These are phyloP conservation scores for Leucoraja ocellata DNA, from an alignment of 2,797 vertebrate species.

Conservation along the genomic window DNA sequence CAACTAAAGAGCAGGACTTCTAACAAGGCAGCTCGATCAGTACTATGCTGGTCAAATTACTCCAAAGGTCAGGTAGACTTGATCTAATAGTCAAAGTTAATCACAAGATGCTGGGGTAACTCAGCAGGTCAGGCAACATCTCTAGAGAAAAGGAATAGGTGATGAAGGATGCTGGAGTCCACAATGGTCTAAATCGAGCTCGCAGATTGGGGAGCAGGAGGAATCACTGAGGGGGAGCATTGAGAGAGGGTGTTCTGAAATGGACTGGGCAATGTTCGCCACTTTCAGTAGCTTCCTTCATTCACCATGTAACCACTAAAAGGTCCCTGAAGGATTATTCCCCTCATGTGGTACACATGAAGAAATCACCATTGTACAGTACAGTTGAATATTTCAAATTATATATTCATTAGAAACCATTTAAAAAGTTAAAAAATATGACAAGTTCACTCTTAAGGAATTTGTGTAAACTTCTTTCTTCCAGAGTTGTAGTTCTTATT, in stretches of 20 bases:
- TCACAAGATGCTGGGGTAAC: too few relatives aligned
- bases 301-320: too few relatives aligned
- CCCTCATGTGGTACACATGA: not conserved
- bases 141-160: too few relatives aligned
- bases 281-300: too few relatives aligned
- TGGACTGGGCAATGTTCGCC: too few relatives aligned
- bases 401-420: not conserved
- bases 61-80: not conserved
- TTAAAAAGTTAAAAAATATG: not conserved
- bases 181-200: too few relatives aligned
- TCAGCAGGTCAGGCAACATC: too few relatives aligned
- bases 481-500: not conserved
- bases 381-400: not conserved
- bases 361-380: not conserved
- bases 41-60: not conserved
- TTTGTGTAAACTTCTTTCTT: not conserved
- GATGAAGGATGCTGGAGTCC: too few relatives aligned
- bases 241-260: too few relatives aligned
- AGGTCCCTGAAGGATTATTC: not conserved
- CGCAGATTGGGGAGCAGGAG: too few relatives aligned
- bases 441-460: not conserved
- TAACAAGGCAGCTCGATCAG: not conserved
- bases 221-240: too few relatives aligned
- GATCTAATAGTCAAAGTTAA: not conserved
- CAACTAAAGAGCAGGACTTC: not conserved